Evolutionary conservation across 2,888 invertebrate genomes (phyloP), one percentile per base, ranked within the genome.

Genomic region (Geotrupes spiniger): DNA sequence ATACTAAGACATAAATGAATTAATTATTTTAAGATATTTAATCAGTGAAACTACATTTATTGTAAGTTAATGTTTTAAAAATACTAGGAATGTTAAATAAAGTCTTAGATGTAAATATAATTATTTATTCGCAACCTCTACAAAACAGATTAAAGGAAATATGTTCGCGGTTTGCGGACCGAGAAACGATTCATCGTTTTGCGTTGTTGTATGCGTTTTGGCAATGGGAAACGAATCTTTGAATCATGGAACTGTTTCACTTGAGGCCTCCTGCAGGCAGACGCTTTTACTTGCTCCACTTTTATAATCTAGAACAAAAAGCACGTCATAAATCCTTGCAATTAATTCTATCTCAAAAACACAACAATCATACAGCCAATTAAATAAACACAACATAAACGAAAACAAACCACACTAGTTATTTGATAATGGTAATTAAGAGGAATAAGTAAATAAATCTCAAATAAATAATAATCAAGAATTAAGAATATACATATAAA

Each of bases 191-290:
- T 89, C 78, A 91, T 84, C 63, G 82, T 82, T 75, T 87, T 89
- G 77, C 85, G 84, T 74, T 89, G 86, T 69, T 87, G 85, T 59
- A 91, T 90, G 63, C 92, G 84, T 75, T 91, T 91, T 49, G 96
- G 93, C 77, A 99, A 81, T 59, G 99, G 98, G 89, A 99, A 99
- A 73, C 84, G 84, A 76, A 99, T 96, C 72, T 84, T 89, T 54
- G 92, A 88, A 78, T 98, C 92, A 76, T 98, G 98, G 87, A 99
- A 99, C 77, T 98, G 97, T 77, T 96, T 97, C 53, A 99, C 89
- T 70, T 93, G 89, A 16, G 94, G 89, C 66, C 98, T 84, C 65
- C 97, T 85, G 70, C 95, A 95, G 63, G 93, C 91, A 14, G 80
- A 77, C 14, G 96, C 92, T 66, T 87, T 84, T 51, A 99, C 90